Percentiles rank a stretch among this genome's conserved stretches.
phyloP scores from a whole-genome alignment of 1,140 invertebrate species.

The Heliconius nattereri region DNA sequence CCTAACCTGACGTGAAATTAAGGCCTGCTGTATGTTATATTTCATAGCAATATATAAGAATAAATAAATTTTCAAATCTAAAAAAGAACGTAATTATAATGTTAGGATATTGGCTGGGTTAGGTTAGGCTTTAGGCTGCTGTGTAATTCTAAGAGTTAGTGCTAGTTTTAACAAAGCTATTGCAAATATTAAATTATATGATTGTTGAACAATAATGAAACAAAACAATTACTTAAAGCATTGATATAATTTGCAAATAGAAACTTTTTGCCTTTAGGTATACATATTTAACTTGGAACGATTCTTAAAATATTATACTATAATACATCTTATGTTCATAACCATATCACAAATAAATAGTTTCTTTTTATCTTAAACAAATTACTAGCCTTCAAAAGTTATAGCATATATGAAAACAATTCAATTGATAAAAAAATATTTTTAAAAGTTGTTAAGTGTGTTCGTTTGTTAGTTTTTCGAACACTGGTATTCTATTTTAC shows the following conservation, averaged over 20 bases:
- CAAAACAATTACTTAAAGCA: background rate
- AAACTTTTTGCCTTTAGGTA: constrained; percentile 1
- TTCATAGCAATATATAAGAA: background rate
- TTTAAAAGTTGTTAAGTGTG: too few species aligned
- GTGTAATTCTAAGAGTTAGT: too few species aligned
- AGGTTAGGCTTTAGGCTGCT: too few species aligned
- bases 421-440: too few species aligned
- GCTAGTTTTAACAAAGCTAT: too few species aligned
- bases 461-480: too few species aligned
- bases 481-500: too few species aligned
- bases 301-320: constrained; percentile 13
- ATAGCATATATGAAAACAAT: background rate
- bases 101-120: too few species aligned
- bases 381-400: background rate
- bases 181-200: too few species aligned
- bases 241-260: background rate
- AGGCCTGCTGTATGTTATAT: background rate
- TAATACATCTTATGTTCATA: background rate
- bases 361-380: background rate
- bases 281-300: background rate
- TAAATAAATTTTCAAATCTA: background rate
- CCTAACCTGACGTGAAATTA: too few species aligned
- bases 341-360: background rate
- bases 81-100: background rate
- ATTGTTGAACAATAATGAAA: background rate